phyloP scores from a whole-genome alignment of 1,140 invertebrate species.

The Aleiodes sp. region DNA sequence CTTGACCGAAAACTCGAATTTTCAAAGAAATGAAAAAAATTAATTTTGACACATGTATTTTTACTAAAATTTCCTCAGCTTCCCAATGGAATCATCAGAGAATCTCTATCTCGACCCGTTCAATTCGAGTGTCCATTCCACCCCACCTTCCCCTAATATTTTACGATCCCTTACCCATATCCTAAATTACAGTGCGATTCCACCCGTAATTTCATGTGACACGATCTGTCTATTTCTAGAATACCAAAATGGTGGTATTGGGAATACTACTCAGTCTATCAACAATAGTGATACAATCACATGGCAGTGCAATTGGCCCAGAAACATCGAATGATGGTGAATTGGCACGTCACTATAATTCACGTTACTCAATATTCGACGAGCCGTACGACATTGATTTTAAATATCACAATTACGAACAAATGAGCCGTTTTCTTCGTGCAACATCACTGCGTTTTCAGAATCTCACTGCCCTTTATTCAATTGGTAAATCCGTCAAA shows the following conservation, averaged over 20 bases:
- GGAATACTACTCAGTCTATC: neutral
- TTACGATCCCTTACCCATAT: too few relatives aligned
- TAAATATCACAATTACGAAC: constrained; percentile 89
- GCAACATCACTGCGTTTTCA: constrained; percentile 82
- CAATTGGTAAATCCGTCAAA: constrained; percentile 93
- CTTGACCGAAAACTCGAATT: too few relatives aligned
- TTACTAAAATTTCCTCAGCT: too few relatives aligned
- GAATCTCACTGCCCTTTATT: constrained; percentile 87
- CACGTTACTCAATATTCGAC: constrained; percentile 55
- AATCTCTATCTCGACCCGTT: too few relatives aligned
- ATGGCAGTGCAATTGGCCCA: constrained; percentile 6
- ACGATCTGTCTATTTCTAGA: neutral
- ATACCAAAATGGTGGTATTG: constrained; percentile 5
- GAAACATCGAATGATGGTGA: constrained; percentile 42
- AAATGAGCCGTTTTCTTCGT: constrained; percentile 84
- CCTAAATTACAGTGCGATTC: neutral
- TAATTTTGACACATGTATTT: too few relatives aligned
- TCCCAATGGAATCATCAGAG: too few relatives aligned
- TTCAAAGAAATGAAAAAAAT: too few relatives aligned
- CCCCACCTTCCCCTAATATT: too few relatives aligned
- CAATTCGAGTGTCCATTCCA: too few relatives aligned
- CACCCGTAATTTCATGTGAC: neutral
- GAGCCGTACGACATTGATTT: constrained; percentile 73
- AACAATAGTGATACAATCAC: neutral
- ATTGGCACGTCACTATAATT: constrained; percentile 52